Base-by-base conservation (phyloP, 2,113 vertebrate species). In the Boulengeromyrus knoepffleri region DNA sequence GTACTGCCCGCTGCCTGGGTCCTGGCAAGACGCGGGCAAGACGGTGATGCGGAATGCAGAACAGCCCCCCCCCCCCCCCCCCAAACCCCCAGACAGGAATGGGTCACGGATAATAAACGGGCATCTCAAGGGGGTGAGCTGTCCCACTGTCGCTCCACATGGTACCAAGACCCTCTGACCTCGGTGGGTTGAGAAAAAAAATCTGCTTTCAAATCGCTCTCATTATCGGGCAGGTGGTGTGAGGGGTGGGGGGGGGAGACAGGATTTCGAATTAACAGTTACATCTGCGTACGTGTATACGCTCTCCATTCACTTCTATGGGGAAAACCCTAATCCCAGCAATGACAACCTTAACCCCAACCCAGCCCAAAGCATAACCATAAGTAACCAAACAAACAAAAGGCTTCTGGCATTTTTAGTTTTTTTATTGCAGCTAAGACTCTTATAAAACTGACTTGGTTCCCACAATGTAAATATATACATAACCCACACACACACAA, bases 51-150 rank as follows among this genome's bases (percentile, higher is more conserved):
- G 8, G 83, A 85, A 2, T 42, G 77, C 36, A 7, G 36, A 24
- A 80, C 12, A 21, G 80, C 80, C 36, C 77, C 13, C 77, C 15
- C 80, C 36, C 77, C 13, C 77, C 15, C 6, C 50, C 13, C 50
- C n/a, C 53, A 52, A 15, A 0, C 58, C 58, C 62, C 62, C 10
- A 66, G 3, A 13, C n/a, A 12, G 62, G 62, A 13, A 70, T 66
- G 80, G 62, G 77, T 85, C 70, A 80, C 49, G 91, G 91, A 85
- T 89, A 91, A 89, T 89, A 91, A 62, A 80, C 49, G 66, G 87
- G 50, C 8, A 58, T 58, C 84, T 88, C 56, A 21, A n/a, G 87
- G 52, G 70, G 21, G 15, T 6, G 42, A 39, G 52, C 47, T 53
- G 74, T 77, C 80, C 91, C 89, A 74, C 12, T 84, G 31, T 66